Percentiles rank a stretch among this genome's conserved stretches.
These are phyloP conservation scores for Trissolcus japonicus DNA, from an alignment of 2,888 invertebrate species.

Conservation along the genomic window DNA sequence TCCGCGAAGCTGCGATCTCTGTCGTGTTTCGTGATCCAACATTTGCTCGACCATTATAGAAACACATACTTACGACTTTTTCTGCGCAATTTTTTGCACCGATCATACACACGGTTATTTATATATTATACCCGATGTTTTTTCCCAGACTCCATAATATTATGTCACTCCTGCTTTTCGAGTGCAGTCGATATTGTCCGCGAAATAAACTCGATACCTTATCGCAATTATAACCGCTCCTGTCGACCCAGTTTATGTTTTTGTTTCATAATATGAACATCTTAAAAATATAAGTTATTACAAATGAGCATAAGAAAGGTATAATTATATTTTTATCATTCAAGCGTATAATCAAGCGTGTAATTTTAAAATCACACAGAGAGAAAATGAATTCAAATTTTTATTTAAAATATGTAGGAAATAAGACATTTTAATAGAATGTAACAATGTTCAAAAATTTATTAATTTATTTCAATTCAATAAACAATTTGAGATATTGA, in stretches of 20 bases:
- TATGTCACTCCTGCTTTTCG: constrained; percentile 5
- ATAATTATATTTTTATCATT: not conserved
- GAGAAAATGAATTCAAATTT: too few relatives aligned
- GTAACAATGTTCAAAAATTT: too few relatives aligned
- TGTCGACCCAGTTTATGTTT: constrained; percentile 29
- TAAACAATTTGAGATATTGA: too few relatives aligned
- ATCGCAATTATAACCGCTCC: constrained; percentile 38
- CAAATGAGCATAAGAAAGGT: not conserved
- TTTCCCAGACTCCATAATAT: not conserved
- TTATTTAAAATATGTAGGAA: too few relatives aligned
- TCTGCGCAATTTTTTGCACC: constrained; percentile 8
- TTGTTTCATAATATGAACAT: too few relatives aligned
- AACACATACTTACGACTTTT: constrained; percentile 2
- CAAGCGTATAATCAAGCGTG: too few relatives aligned
- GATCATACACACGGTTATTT: not conserved
- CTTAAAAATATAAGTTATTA: not conserved
- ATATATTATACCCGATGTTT: not conserved
- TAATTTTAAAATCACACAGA: too few relatives aligned
- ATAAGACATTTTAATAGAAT: too few relatives aligned
- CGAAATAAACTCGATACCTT: constrained; percentile 38
- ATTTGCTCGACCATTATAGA: constrained; percentile 11
- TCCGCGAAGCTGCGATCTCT: constrained; percentile 11
- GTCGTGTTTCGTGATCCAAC: constrained; percentile 9
- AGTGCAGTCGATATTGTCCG: constrained; percentile 10
- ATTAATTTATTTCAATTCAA: too few relatives aligned